Evolutionary conservation across 2,113 vertebrate species (phyloP).

Genomic region (Chionomys nivalis): DNA sequence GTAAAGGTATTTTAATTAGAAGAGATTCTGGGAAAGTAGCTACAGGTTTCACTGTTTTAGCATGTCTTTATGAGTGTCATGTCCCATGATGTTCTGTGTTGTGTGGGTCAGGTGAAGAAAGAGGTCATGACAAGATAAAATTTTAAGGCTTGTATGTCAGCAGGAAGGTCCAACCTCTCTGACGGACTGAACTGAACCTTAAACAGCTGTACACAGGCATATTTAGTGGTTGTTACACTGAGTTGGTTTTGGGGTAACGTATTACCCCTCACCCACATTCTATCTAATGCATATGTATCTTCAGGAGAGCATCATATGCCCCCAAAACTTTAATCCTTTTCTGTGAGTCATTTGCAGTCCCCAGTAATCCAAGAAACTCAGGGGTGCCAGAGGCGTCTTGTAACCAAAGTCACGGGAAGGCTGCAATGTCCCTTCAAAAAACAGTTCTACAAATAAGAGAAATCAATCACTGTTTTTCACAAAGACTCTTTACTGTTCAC

Average conservation of each 20-base stretch:
- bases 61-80: background rate
- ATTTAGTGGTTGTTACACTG: background rate
- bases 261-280: background rate
- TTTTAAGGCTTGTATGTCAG: background rate
- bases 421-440: background rate
- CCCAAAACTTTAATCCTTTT: background rate
- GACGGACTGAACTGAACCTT: background rate
- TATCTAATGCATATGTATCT: background rate
- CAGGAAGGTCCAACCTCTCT: background rate
- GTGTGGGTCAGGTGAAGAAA: no score
- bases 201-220: background rate
- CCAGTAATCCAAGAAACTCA: background rate
- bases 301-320: background rate
- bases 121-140: background rate
- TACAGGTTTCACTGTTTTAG: background rate
- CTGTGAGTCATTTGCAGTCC: background rate
- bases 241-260: background rate
- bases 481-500: background rate
- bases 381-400: background rate
- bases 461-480: background rate
- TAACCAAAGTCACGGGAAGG: background rate
- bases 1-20: constrained; percentile 9
- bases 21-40: constrained; percentile 20
- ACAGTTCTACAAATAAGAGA: background rate
- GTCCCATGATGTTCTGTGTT: no score